Conservation (phyloP, 2,888 invertebrate genomes). For the Tethea ocularis region DNA sequence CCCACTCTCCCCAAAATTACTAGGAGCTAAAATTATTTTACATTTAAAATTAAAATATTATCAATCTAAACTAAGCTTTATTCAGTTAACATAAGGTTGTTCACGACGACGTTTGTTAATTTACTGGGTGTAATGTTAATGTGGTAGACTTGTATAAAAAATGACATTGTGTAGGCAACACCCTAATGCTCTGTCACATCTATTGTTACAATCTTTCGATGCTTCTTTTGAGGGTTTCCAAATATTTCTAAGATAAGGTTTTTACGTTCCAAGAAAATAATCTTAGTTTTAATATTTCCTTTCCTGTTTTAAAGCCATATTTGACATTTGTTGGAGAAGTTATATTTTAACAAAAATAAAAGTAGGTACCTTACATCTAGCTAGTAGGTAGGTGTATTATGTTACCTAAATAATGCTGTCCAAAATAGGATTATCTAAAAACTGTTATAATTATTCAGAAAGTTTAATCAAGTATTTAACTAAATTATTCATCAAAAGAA, state of each 20-base stretch:
- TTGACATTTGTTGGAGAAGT: too few species aligned
- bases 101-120: slow-evolving; percentile 9
- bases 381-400: too few species aligned
- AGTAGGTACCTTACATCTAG: too few species aligned
- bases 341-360: too few species aligned
- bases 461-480: too few species aligned
- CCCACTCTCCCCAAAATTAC: slow-evolving; percentile 74
- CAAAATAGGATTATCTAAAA: too few species aligned
- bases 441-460: too few species aligned
- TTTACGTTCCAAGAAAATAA: slow-evolving; percentile 20
- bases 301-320: too few species aligned
- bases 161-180: slow-evolving; percentile 70
- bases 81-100: slow-evolving; percentile 12
- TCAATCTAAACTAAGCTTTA: slow-evolving; percentile 23
- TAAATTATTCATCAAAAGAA: too few species aligned
- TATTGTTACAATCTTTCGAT: slow-evolving; percentile 69
- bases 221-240: slow-evolving; percentile 53
- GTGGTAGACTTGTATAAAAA: slow-evolving; percentile 62
- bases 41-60: slow-evolving; percentile 19
- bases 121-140: slow-evolving; percentile 31
- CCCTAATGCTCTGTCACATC: slow-evolving; percentile 64
- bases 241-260: slow-evolving; percentile 41
- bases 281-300: not conserved
- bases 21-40: slow-evolving; percentile 36
- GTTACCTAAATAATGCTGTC: too few species aligned